phyloP scores from a whole-genome alignment of 2,888 invertebrate species.

The Amorpha juglandis region DNA sequence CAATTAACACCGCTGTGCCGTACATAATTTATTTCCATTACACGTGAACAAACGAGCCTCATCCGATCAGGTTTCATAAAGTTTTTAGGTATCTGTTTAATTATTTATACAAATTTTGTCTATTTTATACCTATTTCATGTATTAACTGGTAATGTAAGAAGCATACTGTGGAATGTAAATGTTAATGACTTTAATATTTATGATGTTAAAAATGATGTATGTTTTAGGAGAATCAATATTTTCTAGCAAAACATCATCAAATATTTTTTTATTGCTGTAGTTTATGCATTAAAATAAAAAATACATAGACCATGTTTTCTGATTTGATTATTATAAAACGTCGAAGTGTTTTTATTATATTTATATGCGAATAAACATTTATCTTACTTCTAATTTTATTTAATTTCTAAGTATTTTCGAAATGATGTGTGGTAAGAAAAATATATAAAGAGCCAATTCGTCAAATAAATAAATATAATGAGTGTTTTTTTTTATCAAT shows the following conservation, averaged over 20 bases:
- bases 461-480: too few species aligned
- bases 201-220: not conserved
- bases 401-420: too few species aligned
- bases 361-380: too few species aligned
- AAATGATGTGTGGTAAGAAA: too few species aligned
- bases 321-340: too few species aligned
- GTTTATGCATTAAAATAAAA: not conserved
- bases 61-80: not conserved
- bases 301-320: too few species aligned
- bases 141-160: not conserved
- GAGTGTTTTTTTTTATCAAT: too few species aligned
- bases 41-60: not conserved
- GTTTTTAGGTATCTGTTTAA: conserved; percentile 2
- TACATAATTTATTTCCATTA: not conserved
- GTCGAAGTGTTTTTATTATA: too few species aligned
- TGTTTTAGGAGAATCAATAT: not conserved
- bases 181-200: not conserved
- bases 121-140: not conserved
- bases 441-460: too few species aligned
- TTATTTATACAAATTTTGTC: not conserved
- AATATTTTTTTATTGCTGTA: not conserved
- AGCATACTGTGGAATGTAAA: not conserved
- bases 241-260: not conserved
- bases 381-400: too few species aligned
- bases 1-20: conserved; percentile 17